Evolutionary conservation across 2,888 invertebrate species (phyloP).

Genomic region (Dilophus febrilis): DNA sequence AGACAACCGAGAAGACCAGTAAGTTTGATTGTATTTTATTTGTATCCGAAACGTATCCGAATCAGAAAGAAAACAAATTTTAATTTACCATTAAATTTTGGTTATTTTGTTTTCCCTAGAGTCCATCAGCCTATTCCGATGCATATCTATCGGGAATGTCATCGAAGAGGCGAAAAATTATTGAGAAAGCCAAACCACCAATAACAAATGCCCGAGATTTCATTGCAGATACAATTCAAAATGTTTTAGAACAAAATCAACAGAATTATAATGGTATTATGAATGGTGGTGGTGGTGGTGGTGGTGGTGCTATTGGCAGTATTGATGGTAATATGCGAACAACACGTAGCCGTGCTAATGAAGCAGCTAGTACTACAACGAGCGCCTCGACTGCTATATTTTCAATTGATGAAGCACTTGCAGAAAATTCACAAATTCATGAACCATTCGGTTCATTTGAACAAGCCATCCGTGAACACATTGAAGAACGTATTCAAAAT

Average conservation of each 20-base stretch:
- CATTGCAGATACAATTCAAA: conserved; percentile 24
- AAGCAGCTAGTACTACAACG: conserved; percentile 9
- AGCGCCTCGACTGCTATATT: background rate
- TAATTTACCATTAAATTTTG: no score
- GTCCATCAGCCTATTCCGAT: conserved; percentile 57
- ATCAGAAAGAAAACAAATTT: no score
- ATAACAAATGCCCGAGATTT: conserved; percentile 20
- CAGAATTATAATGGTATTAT: conserved; percentile 12
- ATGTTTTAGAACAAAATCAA: conserved; percentile 15
- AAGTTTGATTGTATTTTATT: no score
- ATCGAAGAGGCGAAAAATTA: conserved; percentile 67
- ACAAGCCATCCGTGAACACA: conserved; percentile 22
- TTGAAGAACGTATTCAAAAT: conserved; percentile 24
- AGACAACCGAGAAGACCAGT: conserved; percentile 48
- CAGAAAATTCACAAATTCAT: conserved; percentile 22
- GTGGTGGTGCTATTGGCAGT: conserved; percentile 5
- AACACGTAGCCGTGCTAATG: conserved; percentile 12
- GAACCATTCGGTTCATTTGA: conserved; percentile 24
- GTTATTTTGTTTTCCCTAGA: conserved; percentile 10
- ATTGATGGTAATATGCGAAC: no score
- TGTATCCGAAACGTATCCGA: no score
- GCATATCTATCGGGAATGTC: conserved; percentile 83
- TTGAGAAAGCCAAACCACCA: conserved; percentile 27
- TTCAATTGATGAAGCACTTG: conserved; percentile 11
- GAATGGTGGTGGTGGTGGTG: background rate